These are phyloP conservation scores for Tapera naevia DNA, from an alignment of 2,797 vertebrate species.

Conservation along the genomic window DNA sequence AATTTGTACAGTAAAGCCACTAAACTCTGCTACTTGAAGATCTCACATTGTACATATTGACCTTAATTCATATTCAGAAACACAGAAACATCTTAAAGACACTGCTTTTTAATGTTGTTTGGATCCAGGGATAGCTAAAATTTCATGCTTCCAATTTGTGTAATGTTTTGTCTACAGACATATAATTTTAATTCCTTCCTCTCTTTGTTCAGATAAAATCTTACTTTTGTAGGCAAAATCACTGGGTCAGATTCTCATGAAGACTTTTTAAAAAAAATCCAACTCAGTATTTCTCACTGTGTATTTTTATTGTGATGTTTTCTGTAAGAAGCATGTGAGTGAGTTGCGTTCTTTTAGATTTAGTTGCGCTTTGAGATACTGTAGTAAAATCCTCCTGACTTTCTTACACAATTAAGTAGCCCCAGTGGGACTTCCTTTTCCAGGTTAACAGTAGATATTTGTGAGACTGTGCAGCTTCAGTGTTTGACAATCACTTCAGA, in stretches of 20 bases:
- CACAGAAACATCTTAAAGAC: constrained; percentile 6
- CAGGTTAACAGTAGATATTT: constrained; percentile 26
- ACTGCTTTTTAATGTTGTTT: neutral
- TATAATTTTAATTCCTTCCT: neutral
- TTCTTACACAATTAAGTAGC: constrained; percentile 13
- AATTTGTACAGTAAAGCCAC: neutral
- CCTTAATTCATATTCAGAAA: neutral
- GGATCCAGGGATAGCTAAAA: neutral
- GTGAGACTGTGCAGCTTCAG: neutral
- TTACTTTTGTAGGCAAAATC: neutral
- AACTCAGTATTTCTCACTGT: neutral
- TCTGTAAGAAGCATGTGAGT: neutral
- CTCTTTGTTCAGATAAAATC: neutral
- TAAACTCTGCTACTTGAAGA: neutral
- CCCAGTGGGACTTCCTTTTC: constrained; percentile 26
- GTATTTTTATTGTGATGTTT: neutral
- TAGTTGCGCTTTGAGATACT: neutral
- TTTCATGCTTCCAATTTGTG: neutral
- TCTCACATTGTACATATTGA: neutral
- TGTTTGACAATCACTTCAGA: constrained; percentile 24
- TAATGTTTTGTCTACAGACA: neutral
- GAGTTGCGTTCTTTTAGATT: neutral
- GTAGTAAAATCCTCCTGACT: constrained; percentile 8
- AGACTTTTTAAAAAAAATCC: neutral
- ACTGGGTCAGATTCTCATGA: neutral